Evolutionary conservation across 2,888 invertebrate genomes (phyloP).

Genomic region (Acheta domesticus): DNA sequence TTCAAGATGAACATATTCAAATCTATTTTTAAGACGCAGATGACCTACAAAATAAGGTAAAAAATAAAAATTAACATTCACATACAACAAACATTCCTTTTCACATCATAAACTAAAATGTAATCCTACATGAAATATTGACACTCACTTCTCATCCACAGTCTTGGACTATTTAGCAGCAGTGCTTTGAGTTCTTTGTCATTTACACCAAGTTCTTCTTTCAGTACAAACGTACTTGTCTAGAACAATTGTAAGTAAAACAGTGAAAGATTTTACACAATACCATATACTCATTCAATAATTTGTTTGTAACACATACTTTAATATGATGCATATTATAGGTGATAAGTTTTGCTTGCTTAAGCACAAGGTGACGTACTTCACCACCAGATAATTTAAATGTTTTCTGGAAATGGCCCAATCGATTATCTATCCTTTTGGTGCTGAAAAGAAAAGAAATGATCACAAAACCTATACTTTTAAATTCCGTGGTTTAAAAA

Average conservation of each 20-base stretch:
- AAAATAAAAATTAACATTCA: conserved; percentile 19
- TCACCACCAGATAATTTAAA: conserved; percentile 71
- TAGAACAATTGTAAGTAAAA: conserved; percentile 38
- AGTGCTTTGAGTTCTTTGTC: conserved; percentile 63
- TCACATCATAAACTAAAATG: neutral
- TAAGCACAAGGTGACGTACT: conserved; percentile 63
- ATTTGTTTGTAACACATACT: conserved; percentile 46
- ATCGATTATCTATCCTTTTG: conserved; percentile 68
- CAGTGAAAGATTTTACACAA: neutral
- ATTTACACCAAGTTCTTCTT: conserved; percentile 86
- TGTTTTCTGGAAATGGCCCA: conserved; percentile 79
- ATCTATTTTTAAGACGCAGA: conserved; percentile 59
- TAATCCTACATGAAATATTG: conserved; percentile 21
- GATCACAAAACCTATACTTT: neutral
- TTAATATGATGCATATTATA: conserved; percentile 60
- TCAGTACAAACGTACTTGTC: conserved; percentile 62
- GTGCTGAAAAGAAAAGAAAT: conserved; percentile 52
- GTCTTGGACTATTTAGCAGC: conserved; percentile 65
- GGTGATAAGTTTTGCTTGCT: conserved; percentile 69
- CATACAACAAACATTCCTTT: too few species aligned
- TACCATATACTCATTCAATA: too few species aligned
- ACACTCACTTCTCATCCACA: conserved; percentile 72
- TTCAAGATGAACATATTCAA: conserved; percentile 74
- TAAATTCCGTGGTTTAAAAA: too few species aligned
- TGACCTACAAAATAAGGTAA: conserved; percentile 58